These are phyloP conservation scores for Prosapia bicincta DNA, from an alignment of 2,888 invertebrate genomes.

Conservation along the genomic window DNA sequence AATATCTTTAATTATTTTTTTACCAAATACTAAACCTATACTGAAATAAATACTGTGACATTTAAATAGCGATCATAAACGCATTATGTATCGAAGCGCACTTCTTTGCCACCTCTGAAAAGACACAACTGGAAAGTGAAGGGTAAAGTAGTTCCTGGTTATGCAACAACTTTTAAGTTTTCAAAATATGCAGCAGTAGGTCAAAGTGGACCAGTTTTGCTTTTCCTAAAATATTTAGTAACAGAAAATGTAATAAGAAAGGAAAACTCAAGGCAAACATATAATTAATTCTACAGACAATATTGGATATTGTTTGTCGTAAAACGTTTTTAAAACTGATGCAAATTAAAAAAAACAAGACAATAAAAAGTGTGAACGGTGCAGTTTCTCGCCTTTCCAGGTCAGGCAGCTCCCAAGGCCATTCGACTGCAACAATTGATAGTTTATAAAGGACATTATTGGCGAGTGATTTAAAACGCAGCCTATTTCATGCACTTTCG, in stretches of 20 bases:
- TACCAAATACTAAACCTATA: no score
- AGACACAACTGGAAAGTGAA: neutral
- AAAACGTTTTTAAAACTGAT: neutral
- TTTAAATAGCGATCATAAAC: no score
- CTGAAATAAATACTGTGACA: no score
- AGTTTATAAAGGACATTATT: neutral
- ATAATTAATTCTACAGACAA: neutral
- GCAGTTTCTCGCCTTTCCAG: neutral
- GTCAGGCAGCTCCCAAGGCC: neutral
- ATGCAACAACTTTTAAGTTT: neutral
- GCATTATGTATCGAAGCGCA: no score
- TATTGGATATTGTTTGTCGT: neutral
- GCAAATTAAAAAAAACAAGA: neutral
- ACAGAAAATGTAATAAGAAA: neutral
- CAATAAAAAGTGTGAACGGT: neutral
- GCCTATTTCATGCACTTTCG: neutral
- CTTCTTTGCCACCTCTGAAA: no score
- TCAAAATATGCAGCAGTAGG: neutral
- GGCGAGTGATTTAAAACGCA: neutral
- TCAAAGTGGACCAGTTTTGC: neutral
- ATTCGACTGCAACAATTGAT: neutral
- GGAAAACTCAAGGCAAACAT: neutral
- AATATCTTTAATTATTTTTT: no score
- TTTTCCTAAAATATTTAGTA: neutral
- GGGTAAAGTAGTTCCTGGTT: neutral